Base-by-base conservation (phyloP, 2,797 vertebrate species). In the Streptopelia turtur region DNA sequence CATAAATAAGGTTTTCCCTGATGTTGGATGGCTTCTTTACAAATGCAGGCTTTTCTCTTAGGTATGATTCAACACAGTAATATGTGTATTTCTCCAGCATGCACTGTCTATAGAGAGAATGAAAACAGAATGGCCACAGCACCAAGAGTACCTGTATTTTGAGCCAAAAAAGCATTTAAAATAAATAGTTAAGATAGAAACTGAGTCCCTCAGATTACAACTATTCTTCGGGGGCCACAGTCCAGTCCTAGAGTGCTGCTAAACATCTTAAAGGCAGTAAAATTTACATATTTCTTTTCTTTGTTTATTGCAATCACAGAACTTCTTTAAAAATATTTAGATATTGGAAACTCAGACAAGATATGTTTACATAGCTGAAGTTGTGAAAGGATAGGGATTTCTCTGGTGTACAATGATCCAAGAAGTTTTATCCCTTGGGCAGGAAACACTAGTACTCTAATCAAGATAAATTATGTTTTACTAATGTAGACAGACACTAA, bases 331-430 rank as follows among this genome's bases (percentile, higher is more conserved):
- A 92, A 94, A 82, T 75, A 80, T 78, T 85, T 87, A 65, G 74
- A 68, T 82, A 30, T 4, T 83, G 27, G 45, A 89, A 89, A 45
- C 64, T 77, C 78, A 72, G 37, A 84, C 31, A 82, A 94, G 31
- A 56, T 61, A 52, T 16, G 25, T 86, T 92, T 94, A 43, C 68
- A 81, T 70, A 93, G 89, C 27, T 90, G 61, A 92, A 94, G 72
- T 24, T 76, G 45, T 74, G 60, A 75, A 92, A 80, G 47, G 35
- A 79, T 13, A 90, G 63, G 22, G 22, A 63, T 89, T 90, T 93
- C 47, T 78, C 72, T 84, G n/a, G 39, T 87, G n/a, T 45, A n/a
- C 55, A 84, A 39, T 12, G 16, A 87, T 31, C 35, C 59, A 89
- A 65, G 55, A 63, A 27, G 18, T 81, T 85, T 92, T 86, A 78